Evolutionary conservation across 2,113 vertebrate species (phyloP).

Genomic region (Setophaga petechia): DNA sequence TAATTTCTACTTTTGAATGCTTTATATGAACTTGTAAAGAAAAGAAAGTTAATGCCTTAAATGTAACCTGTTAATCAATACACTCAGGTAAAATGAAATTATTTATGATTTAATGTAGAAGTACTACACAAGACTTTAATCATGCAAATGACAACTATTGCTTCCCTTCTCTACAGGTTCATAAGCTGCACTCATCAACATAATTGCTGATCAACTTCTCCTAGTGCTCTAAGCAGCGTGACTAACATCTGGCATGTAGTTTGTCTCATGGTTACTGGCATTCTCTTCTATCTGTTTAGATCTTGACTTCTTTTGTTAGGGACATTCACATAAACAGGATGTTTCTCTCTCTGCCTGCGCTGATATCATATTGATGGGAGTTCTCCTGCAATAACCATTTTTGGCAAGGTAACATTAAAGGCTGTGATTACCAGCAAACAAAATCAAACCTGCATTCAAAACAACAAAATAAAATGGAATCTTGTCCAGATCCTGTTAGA

Average conservation of each 20-base stretch:
- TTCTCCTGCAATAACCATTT: conserved; percentile 41
- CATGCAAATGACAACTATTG: conserved; percentile 26
- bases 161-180: conserved; percentile 28
- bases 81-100: conserved; percentile 7
- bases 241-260: conserved; percentile 51
- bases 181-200: not conserved
- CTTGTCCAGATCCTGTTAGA: conserved; percentile 53
- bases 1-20: not conserved
- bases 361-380: not conserved
- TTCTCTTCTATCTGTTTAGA: conserved; percentile 57
- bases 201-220: conserved; percentile 42
- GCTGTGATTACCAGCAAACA: conserved; percentile 37
- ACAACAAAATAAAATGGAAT: conserved; percentile 57
- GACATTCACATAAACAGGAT: conserved; percentile 63
- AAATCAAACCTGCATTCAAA: conserved; percentile 60
- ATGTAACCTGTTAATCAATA: not conserved
- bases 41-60: not conserved
- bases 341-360: conserved; percentile 39
- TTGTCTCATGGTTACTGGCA: conserved; percentile 23
- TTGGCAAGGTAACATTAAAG: conserved; percentile 52
- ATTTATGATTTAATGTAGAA: not conserved
- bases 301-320: conserved; percentile 55
- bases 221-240: not conserved
- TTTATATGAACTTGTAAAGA: not conserved
- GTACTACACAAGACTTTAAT: conserved; percentile 9